These are phyloP conservation scores for Meta bourneti DNA, from an alignment of 2,888 invertebrate species.

Conservation along the genomic window DNA sequence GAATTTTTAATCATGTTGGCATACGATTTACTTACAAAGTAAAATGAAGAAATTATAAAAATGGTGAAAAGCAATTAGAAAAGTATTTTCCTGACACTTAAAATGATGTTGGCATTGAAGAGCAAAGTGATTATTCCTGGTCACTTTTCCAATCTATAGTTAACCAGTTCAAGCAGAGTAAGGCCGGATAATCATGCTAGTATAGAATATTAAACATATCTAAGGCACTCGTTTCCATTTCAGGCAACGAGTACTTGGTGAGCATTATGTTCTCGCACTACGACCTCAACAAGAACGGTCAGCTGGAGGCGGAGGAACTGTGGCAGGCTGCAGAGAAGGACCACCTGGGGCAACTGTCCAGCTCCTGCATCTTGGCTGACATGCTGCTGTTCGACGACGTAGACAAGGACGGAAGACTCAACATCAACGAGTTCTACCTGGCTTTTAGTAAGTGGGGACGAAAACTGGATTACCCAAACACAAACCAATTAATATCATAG, in stretches of 20 bases:
- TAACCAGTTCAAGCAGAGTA: too few species aligned
- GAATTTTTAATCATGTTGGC: too few species aligned
- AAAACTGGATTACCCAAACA: constrained; percentile 81
- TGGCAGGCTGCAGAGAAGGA: constrained; percentile 85
- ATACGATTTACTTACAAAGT: too few species aligned
- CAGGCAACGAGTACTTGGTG: constrained; percentile 86
- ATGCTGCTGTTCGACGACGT: constrained; percentile 87
- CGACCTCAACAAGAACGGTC: constrained; percentile 87
- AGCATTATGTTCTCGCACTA: constrained; percentile 89
- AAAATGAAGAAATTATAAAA: too few species aligned
- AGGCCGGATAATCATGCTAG: too few species aligned
- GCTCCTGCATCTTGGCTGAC: constrained; percentile 85
- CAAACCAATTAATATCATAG: too few species aligned
- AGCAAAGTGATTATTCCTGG: too few species aligned
- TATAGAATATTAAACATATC: too few species aligned
- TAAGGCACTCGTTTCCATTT: not conserved
- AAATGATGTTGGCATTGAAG: too few species aligned
- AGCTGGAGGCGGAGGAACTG: constrained; percentile 86
- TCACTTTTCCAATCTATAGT: too few species aligned
- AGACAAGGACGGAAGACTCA: constrained; percentile 85
- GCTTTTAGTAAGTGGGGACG: constrained; percentile 88
- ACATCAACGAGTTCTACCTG: constrained; percentile 87
- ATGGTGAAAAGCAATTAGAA: too few species aligned
- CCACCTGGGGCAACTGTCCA: constrained; percentile 84
- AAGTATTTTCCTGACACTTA: too few species aligned